Evolutionary conservation across 2,113 vertebrate genomes (phyloP).

Genomic region (Rallus limicola): DNA sequence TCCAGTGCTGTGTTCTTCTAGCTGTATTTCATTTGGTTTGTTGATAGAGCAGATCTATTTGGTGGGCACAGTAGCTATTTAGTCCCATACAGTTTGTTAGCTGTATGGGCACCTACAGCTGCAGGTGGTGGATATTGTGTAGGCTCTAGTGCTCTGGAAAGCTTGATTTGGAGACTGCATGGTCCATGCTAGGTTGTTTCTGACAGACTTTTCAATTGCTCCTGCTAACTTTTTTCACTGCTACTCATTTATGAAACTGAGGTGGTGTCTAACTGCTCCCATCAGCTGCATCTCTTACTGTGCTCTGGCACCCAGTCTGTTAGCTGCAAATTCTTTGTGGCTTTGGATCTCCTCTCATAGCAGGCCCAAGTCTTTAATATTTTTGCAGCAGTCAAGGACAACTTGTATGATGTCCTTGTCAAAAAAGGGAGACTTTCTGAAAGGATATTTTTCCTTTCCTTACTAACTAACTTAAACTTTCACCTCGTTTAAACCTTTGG

Average conservation of each 20-base stretch:
- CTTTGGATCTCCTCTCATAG: not conserved
- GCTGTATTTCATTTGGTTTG: not conserved
- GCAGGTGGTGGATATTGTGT: not conserved
- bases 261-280: not conserved
- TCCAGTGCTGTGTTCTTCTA: not conserved
- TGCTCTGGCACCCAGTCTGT: not conserved
- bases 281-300: not conserved
- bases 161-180: not conserved
- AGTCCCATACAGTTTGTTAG: too few species aligned
- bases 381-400: not conserved
- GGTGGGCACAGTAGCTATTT: accelerated
- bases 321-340: not conserved
- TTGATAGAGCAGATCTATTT: not conserved
- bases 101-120: not conserved
- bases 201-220: not conserved
- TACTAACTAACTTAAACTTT: not conserved
- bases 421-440: not conserved
- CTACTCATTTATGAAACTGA: not conserved
- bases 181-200: not conserved
- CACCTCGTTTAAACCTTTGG: not conserved
- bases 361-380: not conserved
- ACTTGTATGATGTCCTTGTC: not conserved
- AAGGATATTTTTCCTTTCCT: not conserved
- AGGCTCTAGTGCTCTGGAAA: not conserved
- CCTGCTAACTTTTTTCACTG: not conserved